These are phyloP conservation scores for Carollia perspicillata DNA, from an alignment of 2,113 vertebrate species.

Conservation along the genomic window DNA sequence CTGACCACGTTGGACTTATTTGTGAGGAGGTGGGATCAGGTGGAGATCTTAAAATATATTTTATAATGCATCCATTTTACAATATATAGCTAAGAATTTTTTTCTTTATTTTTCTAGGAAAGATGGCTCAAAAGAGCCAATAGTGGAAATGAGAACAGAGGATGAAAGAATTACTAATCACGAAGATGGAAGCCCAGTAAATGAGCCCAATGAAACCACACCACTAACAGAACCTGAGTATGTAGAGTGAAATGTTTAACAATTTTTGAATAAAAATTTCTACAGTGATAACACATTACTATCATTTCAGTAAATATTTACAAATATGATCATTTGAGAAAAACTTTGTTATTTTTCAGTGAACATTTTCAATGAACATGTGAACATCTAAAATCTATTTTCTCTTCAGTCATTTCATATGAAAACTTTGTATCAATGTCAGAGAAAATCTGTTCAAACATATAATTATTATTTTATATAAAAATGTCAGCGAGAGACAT, in stretches of 20 bases:
- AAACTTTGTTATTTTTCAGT: not conserved
- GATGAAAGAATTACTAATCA: slow-evolving; percentile 90
- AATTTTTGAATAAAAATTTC: not conserved
- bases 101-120: slow-evolving; percentile 83
- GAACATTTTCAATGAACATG: not conserved
- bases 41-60: not conserved
- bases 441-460: not conserved
- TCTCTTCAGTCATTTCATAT: not conserved
- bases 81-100: not conserved
- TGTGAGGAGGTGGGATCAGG: not conserved
- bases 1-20: not conserved
- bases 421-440: not conserved
- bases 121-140: slow-evolving; percentile 92
- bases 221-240: slow-evolving; percentile 92
- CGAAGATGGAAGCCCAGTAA: slow-evolving; percentile 89
- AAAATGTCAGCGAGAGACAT: not conserved
- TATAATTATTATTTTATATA: not conserved
- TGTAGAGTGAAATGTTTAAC: slow-evolving; percentile 54
- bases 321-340: not conserved
- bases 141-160: slow-evolving; percentile 91
- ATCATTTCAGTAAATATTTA: slow-evolving; percentile 72
- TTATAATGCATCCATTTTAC: not conserved
- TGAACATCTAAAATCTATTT: not conserved
- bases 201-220: slow-evolving; percentile 93
- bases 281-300: not conserved